Conservation (phyloP, 1,140 invertebrate species). For the Megathymus violae region DNA sequence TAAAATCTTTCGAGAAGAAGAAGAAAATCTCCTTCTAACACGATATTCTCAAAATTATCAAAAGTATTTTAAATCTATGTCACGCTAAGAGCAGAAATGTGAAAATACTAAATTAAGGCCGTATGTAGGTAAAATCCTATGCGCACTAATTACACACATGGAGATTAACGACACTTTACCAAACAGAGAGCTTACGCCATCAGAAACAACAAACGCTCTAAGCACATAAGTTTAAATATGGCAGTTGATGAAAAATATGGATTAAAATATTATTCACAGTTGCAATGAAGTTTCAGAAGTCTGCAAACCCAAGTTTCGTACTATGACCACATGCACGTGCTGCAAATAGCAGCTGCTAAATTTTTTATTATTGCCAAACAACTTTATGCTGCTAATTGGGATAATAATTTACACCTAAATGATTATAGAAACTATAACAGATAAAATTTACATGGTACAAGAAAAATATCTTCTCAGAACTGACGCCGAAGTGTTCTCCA, state of each 20-base stretch:
- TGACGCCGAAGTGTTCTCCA: too few species aligned
- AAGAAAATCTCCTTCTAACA: background rate
- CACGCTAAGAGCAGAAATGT: constrained; percentile 1
- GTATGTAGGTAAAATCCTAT: constrained; percentile 22
- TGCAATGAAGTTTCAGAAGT: background rate
- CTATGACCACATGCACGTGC: too few species aligned
- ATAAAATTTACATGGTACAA: too few species aligned
- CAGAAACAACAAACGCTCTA: constrained; percentile 38
- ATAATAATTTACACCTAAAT: too few species aligned
- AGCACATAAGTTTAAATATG: constrained; percentile 38
- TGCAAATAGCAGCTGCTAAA: too few species aligned
- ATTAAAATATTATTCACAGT: background rate
- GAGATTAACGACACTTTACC: constrained; percentile 39
- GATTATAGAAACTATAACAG: too few species aligned
- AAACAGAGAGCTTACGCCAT: constrained; percentile 25
- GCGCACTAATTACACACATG: constrained; percentile 33
- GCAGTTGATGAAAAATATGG: constrained; percentile 17
- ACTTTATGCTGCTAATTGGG: too few species aligned
- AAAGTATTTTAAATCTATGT: constrained; percentile 10
- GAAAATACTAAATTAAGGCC: constrained; percentile 10
- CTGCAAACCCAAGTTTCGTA: too few species aligned
- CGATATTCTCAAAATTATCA: constrained; percentile 3
- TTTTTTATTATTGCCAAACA: too few species aligned
- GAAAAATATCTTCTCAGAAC: too few species aligned
- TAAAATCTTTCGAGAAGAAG: too few species aligned